phyloP scores from a whole-genome alignment of 2,888 invertebrate genomes.

The Nephrotoma appendiculata region DNA sequence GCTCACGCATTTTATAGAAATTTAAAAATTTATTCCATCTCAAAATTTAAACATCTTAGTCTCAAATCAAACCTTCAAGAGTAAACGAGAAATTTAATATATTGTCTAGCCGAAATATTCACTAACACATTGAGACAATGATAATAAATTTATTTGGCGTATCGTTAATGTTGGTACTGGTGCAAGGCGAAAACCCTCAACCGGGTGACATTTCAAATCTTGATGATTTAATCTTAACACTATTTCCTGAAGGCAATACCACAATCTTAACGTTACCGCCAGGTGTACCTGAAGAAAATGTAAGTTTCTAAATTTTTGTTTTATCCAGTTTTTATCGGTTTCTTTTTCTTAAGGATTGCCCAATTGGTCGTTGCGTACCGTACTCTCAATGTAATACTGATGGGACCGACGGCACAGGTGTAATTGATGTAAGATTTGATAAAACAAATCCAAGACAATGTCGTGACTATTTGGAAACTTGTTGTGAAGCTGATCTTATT shows the following conservation, averaged over 20 bases:
- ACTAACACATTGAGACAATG: not conserved
- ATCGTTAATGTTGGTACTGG: not conserved
- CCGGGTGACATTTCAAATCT: not conserved
- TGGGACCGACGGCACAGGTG: conserved; percentile 50
- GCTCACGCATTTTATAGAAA: no score
- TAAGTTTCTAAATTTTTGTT: not conserved
- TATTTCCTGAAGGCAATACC: not conserved
- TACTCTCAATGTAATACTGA: conserved; percentile 58
- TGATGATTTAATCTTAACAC: not conserved
- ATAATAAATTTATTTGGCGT: not conserved
- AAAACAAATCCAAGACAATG: conserved; percentile 12
- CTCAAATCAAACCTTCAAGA: not conserved
- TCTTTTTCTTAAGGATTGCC: not conserved
- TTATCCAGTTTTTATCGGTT: not conserved
- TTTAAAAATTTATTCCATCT: no score
- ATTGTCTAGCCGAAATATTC: no score
- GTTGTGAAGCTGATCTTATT: conserved; percentile 21
- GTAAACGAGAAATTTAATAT: not conserved
- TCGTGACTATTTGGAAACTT: conserved; percentile 20
- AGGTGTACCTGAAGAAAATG: not conserved
- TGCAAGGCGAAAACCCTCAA: not conserved
- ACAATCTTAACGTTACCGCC: not conserved
- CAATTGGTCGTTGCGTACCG: conserved; percentile 54
- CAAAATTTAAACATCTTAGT: not conserved
- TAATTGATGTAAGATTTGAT: conserved; percentile 61